These are phyloP conservation scores for Pogoniulus pusillus DNA, from an alignment of 2,797 vertebrate species.

Conservation along the genomic window DNA sequence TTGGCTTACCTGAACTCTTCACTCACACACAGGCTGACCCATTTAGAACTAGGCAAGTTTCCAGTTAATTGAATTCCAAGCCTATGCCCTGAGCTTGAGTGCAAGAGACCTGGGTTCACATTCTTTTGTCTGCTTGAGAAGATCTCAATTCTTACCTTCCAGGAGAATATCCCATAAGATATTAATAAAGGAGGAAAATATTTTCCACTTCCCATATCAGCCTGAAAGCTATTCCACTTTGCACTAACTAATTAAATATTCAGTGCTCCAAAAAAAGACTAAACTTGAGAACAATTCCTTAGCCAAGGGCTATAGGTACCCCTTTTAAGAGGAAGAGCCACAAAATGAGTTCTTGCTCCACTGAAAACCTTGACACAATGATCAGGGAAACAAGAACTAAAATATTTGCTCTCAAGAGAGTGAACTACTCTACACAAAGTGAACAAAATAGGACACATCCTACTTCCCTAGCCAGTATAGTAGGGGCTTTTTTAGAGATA, in stretches of 20 bases:
- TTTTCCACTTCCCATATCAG: constrained; percentile 6
- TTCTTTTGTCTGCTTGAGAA: constrained; percentile 47
- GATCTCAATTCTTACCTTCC: constrained; percentile 45
- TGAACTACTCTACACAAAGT: neutral
- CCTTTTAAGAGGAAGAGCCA: neutral
- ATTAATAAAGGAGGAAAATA: constrained; percentile 57
- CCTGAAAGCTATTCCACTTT: constrained; percentile 61
- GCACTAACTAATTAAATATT: constrained; percentile 59
- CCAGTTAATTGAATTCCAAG: constrained; percentile 49
- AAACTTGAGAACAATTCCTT: constrained; percentile 34
- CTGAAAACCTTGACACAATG: neutral
- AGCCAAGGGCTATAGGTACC: constrained; percentile 10
- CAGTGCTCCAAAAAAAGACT: constrained; percentile 14
- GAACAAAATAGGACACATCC: neutral
- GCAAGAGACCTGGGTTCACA: constrained; percentile 7
- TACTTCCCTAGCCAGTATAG: neutral
- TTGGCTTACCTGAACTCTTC: constrained; percentile 31
- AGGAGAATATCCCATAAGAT: constrained; percentile 63
- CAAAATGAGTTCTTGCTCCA: neutral
- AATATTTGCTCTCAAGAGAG: neutral
- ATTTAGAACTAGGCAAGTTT: constrained; percentile 43
- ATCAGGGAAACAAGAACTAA: constrained; percentile 8
- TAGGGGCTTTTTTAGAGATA: neutral
- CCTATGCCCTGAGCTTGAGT: neutral
- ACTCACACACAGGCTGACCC: neutral